A percentile compares a stretch with the other conserved stretches of the same genome.
These are phyloP conservation scores for Planococcus citri DNA, from an alignment of 1,140 invertebrate species.

Conservation along the genomic window DNA sequence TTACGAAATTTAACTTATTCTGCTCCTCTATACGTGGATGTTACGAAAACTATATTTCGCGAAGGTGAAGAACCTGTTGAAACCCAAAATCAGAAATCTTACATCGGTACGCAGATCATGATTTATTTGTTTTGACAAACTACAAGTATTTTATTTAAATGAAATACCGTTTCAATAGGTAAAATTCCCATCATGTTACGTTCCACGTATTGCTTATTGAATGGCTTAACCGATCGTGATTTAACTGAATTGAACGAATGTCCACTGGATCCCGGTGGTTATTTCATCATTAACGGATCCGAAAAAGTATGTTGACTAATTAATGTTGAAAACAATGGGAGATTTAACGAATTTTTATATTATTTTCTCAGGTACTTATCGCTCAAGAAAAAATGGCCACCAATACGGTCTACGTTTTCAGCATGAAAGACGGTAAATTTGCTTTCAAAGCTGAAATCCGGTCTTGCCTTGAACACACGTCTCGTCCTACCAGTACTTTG, in stretches of 20 bases:
- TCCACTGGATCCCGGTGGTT: constrained; percentile 93
- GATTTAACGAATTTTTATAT: too few relatives aligned
- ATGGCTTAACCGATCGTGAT: constrained; percentile 90
- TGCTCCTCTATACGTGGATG: constrained; percentile 95
- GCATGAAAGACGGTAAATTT: constrained; percentile 96
- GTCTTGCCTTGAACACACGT: constrained; percentile 87
- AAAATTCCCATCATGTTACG: constrained; percentile 99
- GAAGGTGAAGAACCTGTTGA: constrained; percentile 83
- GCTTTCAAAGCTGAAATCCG: constrained; percentile 95
- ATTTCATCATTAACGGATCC: constrained; percentile 92
- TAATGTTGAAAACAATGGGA: too few relatives aligned
- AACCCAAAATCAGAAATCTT: constrained; percentile 92
- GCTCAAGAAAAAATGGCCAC: constrained; percentile 99
- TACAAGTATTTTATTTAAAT: too few relatives aligned
- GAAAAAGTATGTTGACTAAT: constrained; percentile 89
- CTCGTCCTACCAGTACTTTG: constrained; percentile 84
- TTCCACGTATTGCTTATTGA: constrained; percentile 90
- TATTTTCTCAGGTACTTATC: constrained; percentile 57
- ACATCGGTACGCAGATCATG: constrained; percentile 66
- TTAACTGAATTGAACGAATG: constrained; percentile 98
- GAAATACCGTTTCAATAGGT: constrained; percentile 28
- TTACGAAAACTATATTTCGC: constrained; percentile 87
- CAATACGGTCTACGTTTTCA: constrained; percentile 98
- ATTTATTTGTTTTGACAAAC: background rate
- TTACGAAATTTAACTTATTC: constrained; percentile 83